These are phyloP conservation scores for Hyperoodon ampullatus DNA, from an alignment of 2,113 vertebrate species.

Conservation along the genomic window DNA sequence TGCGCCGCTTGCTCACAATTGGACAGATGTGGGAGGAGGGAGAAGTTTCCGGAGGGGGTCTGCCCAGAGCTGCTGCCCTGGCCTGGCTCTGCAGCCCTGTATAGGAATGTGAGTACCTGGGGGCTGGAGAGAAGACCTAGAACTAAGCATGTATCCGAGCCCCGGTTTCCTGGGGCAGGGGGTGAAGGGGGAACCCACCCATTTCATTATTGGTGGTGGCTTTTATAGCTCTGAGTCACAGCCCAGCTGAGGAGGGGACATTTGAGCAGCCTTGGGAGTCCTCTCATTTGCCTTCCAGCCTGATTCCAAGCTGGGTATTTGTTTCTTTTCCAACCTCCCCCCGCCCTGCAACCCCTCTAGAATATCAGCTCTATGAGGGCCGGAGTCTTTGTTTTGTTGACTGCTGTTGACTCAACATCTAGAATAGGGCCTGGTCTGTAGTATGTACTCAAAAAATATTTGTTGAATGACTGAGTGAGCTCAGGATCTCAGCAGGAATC, in stretches of 20 bases:
- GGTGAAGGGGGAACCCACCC: too few species aligned
- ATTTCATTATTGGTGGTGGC: too few species aligned
- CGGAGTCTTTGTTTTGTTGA: neutral
- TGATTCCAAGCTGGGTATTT: neutral
- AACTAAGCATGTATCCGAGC: neutral
- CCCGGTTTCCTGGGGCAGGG: neutral
- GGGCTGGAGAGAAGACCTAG: neutral
- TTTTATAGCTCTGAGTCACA: neutral
- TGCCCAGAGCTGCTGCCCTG: neutral
- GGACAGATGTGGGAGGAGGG: neutral
- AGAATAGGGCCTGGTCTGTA: neutral
- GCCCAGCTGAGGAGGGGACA: neutral
- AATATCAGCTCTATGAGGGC: neutral
- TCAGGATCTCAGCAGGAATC: neutral
- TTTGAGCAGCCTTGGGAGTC: neutral
- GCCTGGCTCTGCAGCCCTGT: neutral
- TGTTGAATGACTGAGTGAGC: neutral
- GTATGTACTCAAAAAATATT: fast-evolving
- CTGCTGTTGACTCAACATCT: neutral
- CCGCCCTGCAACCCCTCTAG: too few species aligned
- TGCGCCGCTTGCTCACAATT: slow-evolving; percentile 54
- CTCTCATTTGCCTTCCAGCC: neutral
- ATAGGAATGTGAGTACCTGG: fast-evolving
- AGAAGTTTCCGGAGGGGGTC: neutral
- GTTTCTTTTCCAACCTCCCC: too few species aligned